Evolutionary conservation across 1,140 invertebrate species (phyloP).

Genomic region (Hormaphis cornu): DNA sequence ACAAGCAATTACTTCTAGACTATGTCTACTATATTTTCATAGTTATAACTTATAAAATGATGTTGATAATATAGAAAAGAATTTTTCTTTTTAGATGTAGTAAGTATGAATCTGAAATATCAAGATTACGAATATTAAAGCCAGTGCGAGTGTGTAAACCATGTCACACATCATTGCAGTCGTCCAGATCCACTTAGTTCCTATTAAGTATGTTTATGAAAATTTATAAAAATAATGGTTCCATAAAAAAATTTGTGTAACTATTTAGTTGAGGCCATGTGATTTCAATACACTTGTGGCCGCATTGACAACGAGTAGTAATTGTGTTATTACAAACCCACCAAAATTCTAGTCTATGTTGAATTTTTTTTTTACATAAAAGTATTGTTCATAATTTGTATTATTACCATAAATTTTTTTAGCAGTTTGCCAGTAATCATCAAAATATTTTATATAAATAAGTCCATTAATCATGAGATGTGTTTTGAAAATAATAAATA

Average conservation of each 20-base stretch:
- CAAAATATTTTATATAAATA: slow-evolving; percentile 13
- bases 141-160: slow-evolving; percentile 84
- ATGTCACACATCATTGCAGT: slow-evolving; percentile 54
- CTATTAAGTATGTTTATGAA: background rate
- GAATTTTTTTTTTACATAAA: background rate
- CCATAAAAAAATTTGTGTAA: background rate
- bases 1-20: background rate
- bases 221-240: background rate
- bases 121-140: slow-evolving; percentile 75
- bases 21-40: background rate
- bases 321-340: slow-evolving; percentile 5
- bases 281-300: background rate
- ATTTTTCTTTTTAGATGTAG: slow-evolving; percentile 52
- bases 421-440: slow-evolving; percentile 14
- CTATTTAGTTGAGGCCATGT: background rate
- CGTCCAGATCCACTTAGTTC: slow-evolving; percentile 14
- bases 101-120: slow-evolving; percentile 88
- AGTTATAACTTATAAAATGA: background rate
- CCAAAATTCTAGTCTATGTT: slow-evolving; percentile 7
- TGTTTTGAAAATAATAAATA: too few species aligned
- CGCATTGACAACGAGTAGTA: background rate
- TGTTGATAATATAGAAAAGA: slow-evolving; percentile 16
- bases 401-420: slow-evolving; percentile 4
- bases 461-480: background rate
- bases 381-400: background rate